A percentile compares a stretch with the other conserved stretches of the same genome.
Evolutionary conservation across 2,888 invertebrate genomes (phyloP).

Genomic region (Sylvicola cinctus): DNA sequence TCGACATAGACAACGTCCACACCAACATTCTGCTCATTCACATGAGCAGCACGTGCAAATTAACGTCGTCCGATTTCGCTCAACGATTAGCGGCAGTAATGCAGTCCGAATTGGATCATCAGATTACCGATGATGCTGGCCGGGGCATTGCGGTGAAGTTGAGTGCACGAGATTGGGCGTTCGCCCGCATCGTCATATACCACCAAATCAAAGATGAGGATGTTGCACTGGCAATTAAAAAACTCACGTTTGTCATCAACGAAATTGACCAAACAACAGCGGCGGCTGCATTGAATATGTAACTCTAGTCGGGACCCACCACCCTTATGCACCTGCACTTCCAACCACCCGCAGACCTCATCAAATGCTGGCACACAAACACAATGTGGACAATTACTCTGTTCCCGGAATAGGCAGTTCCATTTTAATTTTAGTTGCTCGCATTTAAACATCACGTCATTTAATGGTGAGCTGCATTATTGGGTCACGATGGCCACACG

Average conservation of each 20-base stretch:
- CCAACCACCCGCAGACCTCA: no score
- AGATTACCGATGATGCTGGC: slow-evolving; percentile 22
- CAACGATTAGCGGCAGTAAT: slow-evolving; percentile 28
- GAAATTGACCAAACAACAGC: slow-evolving; percentile 33
- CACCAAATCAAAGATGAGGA: slow-evolving; percentile 47
- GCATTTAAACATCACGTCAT: no score
- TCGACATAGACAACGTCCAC: slow-evolving; percentile 39
- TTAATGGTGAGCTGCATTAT: no score
- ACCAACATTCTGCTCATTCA: slow-evolving; percentile 58
- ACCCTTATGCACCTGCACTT: no score
- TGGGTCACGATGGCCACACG: no score
- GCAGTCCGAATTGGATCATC: slow-evolving; percentile 28
- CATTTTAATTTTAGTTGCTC: no score
- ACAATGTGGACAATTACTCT: no score
- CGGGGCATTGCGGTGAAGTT: slow-evolving; percentile 34
- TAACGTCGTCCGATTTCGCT: slow-evolving; percentile 33
- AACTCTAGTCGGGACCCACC: no score
- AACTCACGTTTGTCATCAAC: slow-evolving; percentile 44
- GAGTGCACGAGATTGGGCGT: slow-evolving; percentile 33
- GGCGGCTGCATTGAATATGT: no score
- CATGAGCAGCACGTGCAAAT: slow-evolving; percentile 28
- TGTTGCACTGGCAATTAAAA: slow-evolving; percentile 43
- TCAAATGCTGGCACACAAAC: no score
- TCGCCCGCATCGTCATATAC: slow-evolving; percentile 47
- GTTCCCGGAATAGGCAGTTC: no score